Evolutionary conservation across 2,888 invertebrate species (phyloP).

Genomic region (Sphaerophoria taeniata): DNA sequence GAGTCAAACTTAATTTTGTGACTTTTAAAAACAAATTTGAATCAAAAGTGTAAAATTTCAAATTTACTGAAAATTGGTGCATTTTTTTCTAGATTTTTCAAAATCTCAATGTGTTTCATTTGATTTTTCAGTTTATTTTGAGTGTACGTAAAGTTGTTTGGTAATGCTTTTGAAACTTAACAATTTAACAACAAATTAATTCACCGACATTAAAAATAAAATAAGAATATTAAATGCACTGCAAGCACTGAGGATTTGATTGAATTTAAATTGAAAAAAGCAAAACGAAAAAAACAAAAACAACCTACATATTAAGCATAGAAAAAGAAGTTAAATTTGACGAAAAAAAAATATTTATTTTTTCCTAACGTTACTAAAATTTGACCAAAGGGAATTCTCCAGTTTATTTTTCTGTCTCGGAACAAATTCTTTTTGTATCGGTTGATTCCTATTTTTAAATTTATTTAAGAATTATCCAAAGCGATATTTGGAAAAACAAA

Average conservation of each 20-base stretch:
- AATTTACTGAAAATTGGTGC: background rate
- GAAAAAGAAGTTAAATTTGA: background rate
- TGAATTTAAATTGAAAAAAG: constrained; percentile 79
- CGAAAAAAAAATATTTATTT: background rate
- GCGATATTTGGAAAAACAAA: constrained; percentile 5
- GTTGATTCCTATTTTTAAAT: no score
- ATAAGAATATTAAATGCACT: constrained; percentile 79
- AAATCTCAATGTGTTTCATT: constrained; percentile 37
- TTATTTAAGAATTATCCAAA: background rate
- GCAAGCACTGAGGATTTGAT: constrained; percentile 84
- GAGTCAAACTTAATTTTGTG: constrained; percentile 14
- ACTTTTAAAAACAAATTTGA: constrained; percentile 13
- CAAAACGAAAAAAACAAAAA: constrained; percentile 71
- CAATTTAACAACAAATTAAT: constrained; percentile 26
- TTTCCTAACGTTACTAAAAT: background rate
- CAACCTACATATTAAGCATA: background rate
- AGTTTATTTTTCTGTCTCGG: no score
- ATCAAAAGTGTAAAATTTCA: constrained; percentile 17
- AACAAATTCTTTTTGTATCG: no score
- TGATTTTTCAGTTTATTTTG: background rate
- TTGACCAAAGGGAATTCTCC: constrained; percentile 11
- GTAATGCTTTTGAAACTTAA: constrained; percentile 30
- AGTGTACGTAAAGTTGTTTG: background rate
- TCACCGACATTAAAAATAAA: constrained; percentile 52
- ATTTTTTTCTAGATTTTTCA: constrained; percentile 33